phyloP scores from a whole-genome alignment of 2,888 invertebrate genomes.

The Lepeophtheirus nordmannii region DNA sequence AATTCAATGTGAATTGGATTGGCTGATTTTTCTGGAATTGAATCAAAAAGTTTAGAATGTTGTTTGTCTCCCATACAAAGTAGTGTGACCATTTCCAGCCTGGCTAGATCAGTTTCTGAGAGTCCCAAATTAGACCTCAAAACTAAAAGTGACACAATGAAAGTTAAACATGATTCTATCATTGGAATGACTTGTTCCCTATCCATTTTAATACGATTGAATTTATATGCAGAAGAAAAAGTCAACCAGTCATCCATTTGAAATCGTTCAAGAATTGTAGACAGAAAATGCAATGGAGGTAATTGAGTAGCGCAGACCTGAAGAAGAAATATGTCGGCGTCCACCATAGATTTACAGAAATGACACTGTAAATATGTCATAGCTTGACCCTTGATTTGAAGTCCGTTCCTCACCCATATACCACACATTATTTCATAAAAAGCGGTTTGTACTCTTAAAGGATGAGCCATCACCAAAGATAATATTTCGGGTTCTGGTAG shows the following conservation, averaged over 20 bases:
- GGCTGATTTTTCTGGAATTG: conserved; percentile 91
- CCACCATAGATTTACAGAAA: conserved; percentile 96
- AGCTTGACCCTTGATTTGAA: conserved; percentile 95
- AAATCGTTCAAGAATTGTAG: conserved; percentile 63
- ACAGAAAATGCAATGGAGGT: conserved; percentile 62
- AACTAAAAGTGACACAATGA: conserved; percentile 71
- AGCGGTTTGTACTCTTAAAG: conserved; percentile 74
- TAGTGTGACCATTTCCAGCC: conserved; percentile 79
- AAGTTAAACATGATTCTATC: conserved; percentile 81
- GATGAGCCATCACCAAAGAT: conserved; percentile 72
- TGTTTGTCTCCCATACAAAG: conserved; percentile 87
- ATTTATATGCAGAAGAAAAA: conserved; percentile 25
- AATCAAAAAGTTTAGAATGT: conserved; percentile 81
- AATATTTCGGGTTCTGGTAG: conserved; percentile 62
- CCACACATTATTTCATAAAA: conserved; percentile 88
- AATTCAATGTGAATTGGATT: conserved; percentile 64
- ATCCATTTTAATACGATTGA: conserved; percentile 37
- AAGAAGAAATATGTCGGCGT: conserved; percentile 84
- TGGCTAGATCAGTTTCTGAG: conserved; percentile 49
- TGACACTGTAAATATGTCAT: conserved; percentile 98
- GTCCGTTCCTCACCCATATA: conserved; percentile 89
- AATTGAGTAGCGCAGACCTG: conserved; percentile 82
- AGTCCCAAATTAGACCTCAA: conserved; percentile 64
- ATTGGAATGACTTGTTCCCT: conserved; percentile 71
- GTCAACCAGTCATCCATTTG: conserved; percentile 26